A percentile compares a stretch with the other conserved stretches of the same genome.
These are phyloP conservation scores for Microtus richardsoni DNA, from an alignment of 2,113 vertebrate genomes.

Conservation along the genomic window DNA sequence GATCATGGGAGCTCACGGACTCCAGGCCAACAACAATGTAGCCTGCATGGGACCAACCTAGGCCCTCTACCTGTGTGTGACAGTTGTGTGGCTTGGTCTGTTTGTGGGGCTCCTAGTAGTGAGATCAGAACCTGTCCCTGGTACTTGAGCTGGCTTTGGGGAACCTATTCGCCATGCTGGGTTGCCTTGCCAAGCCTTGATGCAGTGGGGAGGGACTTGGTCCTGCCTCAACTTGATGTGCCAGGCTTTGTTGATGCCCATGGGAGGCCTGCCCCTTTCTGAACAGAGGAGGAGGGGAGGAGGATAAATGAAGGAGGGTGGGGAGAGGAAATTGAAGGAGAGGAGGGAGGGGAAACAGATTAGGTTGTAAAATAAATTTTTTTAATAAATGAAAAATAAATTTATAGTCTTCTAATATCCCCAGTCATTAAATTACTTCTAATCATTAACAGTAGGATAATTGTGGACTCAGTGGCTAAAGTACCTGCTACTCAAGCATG, in stretches of 20 bases:
- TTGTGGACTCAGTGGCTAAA: background rate
- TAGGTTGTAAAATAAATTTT: background rate
- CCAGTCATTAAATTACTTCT: background rate
- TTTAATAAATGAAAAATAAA: background rate
- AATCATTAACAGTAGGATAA: conserved; percentile 40
- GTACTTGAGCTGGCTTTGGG: background rate
- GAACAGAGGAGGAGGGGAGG: background rate
- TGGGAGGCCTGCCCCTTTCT: background rate
- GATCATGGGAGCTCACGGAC: background rate
- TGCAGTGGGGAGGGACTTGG: background rate
- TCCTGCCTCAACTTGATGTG: background rate
- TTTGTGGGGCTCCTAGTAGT: background rate
- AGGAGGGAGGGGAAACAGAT: background rate
- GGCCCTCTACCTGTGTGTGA: background rate
- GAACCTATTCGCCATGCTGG: background rate
- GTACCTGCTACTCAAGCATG: background rate
- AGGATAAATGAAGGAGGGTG: background rate
- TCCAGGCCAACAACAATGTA: background rate
- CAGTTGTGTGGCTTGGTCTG: background rate
- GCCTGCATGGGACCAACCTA: background rate
- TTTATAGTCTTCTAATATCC: background rate
- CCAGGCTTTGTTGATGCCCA: background rate
- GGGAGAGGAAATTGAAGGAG: background rate
- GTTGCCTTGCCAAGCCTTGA: background rate
- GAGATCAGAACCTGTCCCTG: background rate